Evolutionary conservation across 1,140 invertebrate genomes (phyloP).

Genomic region (Zaprionus lachaisei): DNA sequence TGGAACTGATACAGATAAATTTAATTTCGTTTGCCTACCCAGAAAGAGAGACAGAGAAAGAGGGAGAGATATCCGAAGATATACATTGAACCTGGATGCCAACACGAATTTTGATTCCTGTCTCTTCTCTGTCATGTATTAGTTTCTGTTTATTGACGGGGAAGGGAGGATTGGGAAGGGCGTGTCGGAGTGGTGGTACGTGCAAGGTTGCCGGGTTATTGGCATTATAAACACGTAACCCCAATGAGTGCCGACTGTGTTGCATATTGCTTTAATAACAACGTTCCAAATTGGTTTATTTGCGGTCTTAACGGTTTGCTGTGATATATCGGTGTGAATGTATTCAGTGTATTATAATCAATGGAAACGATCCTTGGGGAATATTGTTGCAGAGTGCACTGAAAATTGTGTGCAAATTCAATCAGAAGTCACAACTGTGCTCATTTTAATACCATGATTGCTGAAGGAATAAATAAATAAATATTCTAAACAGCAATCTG

Average conservation of each 20-base stretch:
- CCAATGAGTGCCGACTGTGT: slow-evolving; percentile 23
- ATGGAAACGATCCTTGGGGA: background rate
- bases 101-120: slow-evolving; percentile 75
- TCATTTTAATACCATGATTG: background rate
- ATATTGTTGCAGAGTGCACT: background rate
- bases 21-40: slow-evolving; percentile 67
- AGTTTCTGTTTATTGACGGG: slow-evolving; percentile 48
- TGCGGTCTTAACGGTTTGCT: slow-evolving; percentile 58
- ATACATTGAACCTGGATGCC: slow-evolving; percentile 71
- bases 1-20: slow-evolving; percentile 83
- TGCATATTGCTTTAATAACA: slow-evolving; percentile 57
- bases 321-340: slow-evolving; percentile 19
- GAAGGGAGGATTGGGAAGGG: slow-evolving; percentile 4
- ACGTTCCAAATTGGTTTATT: slow-evolving; percentile 74
- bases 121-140: slow-evolving; percentile 30
- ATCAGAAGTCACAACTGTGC: background rate
- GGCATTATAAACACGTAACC: slow-evolving; percentile 76
- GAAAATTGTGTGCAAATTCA: background rate
- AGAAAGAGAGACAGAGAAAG: slow-evolving; percentile 22
- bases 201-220: slow-evolving; percentile 47
- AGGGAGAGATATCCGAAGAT: background rate
- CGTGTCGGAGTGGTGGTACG: background rate
- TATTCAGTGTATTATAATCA: slow-evolving; percentile 15
- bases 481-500: too few species aligned
- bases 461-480: background rate